phyloP scores from a whole-genome alignment of 2,888 invertebrate species.

The Stictocephala bisonia region DNA sequence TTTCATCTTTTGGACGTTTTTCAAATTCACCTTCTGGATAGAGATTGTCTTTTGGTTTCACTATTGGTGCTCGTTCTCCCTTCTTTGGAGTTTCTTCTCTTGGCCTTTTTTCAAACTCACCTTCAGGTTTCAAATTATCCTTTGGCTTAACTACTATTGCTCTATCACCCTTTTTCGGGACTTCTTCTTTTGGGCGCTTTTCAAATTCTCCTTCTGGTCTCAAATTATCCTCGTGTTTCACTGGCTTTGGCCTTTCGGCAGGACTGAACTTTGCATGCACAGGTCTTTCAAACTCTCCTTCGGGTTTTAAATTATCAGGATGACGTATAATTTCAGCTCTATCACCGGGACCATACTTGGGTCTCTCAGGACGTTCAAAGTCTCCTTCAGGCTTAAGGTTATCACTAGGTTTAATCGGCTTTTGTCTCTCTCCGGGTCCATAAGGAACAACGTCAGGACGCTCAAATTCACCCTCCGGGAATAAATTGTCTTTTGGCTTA shows the following conservation, averaged over 20 bases:
- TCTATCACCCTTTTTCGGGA: conserved; percentile 62
- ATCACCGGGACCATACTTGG: conserved; percentile 66
- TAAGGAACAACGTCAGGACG: no score
- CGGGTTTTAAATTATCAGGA: conserved; percentile 59
- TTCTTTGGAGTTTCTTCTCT: conserved; percentile 60
- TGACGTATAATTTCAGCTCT: conserved; percentile 66
- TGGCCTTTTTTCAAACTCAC: conserved; percentile 66
- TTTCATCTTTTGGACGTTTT: conserved; percentile 56
- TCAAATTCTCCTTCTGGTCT: conserved; percentile 61
- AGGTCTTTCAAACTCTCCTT: conserved; percentile 59
- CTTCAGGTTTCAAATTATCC: conserved; percentile 64
- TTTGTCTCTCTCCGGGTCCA: conserved; percentile 68
- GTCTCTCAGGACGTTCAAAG: conserved; percentile 65
- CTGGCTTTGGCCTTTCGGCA: conserved; percentile 61
- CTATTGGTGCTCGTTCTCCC: conserved; percentile 67
- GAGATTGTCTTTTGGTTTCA: conserved; percentile 69
- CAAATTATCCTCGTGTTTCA: conserved; percentile 62
- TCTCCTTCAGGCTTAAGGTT: conserved; percentile 66
- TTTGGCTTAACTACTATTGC: conserved; percentile 61
- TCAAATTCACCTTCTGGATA: conserved; percentile 71
- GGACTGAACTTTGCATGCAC: conserved; percentile 49
- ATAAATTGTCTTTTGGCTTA: conserved; percentile 59
- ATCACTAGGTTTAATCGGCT: conserved; percentile 67
- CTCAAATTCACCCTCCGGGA: conserved; percentile 60
- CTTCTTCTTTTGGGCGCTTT: conserved; percentile 57